phyloP scores from a whole-genome alignment of 2,888 invertebrate genomes.

The Ametastegia equiseti region DNA sequence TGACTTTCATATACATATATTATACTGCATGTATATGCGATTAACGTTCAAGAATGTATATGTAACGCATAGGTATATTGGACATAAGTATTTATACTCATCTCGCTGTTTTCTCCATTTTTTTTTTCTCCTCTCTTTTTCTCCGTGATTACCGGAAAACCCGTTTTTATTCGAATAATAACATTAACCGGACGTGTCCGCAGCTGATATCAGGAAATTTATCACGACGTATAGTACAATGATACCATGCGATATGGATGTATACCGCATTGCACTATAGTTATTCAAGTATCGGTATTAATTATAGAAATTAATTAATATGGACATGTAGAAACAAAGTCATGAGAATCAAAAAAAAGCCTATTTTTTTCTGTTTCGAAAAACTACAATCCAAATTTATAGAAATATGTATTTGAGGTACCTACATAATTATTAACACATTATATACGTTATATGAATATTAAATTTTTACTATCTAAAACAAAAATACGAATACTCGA shows the following conservation, averaged over 20 bases:
- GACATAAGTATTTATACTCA: background rate
- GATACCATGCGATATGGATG: background rate
- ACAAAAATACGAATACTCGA: too few species aligned
- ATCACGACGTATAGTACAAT: background rate
- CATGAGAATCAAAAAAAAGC: too few species aligned
- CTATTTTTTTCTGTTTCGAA: too few species aligned
- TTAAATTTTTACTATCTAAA: too few species aligned
- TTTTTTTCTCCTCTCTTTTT: too few species aligned
- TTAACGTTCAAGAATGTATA: background rate
- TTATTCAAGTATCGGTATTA: background rate
- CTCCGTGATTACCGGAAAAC: conserved; percentile 14
- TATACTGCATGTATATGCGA: background rate
- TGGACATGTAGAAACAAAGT: background rate
- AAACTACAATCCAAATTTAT: too few species aligned
- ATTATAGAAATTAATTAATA: background rate
- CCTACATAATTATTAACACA: too few species aligned
- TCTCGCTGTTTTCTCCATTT: too few species aligned
- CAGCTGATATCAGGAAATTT: background rate
- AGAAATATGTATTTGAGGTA: too few species aligned
- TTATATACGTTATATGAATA: too few species aligned
- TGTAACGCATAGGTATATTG: background rate
- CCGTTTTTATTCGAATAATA: background rate
- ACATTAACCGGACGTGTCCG: conserved; percentile 9
- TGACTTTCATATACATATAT: background rate
- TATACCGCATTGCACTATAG: background rate